A percentile compares a stretch with the other conserved stretches of the same genome.
Evolutionary conservation across 1,140 invertebrate species (phyloP).

Genomic region (Euwallacea fornicatus): DNA sequence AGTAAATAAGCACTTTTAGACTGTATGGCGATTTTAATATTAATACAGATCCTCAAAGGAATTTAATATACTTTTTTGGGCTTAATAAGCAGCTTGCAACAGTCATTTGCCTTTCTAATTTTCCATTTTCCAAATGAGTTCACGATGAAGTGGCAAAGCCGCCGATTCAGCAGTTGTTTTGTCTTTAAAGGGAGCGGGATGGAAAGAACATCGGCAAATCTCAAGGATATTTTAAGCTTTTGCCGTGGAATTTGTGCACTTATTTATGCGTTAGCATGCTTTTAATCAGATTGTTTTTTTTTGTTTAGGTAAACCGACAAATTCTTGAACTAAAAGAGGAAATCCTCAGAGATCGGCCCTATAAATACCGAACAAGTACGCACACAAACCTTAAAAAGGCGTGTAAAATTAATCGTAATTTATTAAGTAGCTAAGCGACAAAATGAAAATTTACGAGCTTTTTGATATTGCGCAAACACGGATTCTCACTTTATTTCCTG

Average conservation of each 20-base stretch:
- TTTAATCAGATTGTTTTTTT: background rate
- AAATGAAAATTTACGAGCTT: slow-evolving; percentile 11
- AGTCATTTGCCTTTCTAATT: no score
- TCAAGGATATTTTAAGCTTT: slow-evolving; percentile 25
- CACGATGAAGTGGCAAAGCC: slow-evolving; percentile 33
- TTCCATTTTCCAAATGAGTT: slow-evolving; percentile 21
- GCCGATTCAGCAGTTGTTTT: slow-evolving; percentile 38
- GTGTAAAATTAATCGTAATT: slow-evolving; percentile 8
- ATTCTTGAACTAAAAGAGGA: background rate
- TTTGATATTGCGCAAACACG: slow-evolving; percentile 5
- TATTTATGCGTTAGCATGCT: background rate
- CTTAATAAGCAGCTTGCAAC: no score
- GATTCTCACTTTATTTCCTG: slow-evolving; percentile 2
- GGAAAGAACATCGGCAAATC: slow-evolving; percentile 21
- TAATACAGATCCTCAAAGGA: no score
- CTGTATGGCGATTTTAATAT: background rate
- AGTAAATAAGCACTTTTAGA: background rate
- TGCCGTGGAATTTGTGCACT: slow-evolving; percentile 8
- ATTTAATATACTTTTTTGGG: no score
- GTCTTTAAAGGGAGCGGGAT: slow-evolving; percentile 12
- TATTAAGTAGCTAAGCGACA: slow-evolving; percentile 6
- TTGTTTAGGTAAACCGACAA: background rate
- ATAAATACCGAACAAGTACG: background rate
- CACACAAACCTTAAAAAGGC: background rate
- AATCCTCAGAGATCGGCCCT: no score